Percentiles rank a stretch among this genome's conserved stretches.
Conservation (phyloP, 1,140 invertebrate species). For the Bombus confusus region DNA sequence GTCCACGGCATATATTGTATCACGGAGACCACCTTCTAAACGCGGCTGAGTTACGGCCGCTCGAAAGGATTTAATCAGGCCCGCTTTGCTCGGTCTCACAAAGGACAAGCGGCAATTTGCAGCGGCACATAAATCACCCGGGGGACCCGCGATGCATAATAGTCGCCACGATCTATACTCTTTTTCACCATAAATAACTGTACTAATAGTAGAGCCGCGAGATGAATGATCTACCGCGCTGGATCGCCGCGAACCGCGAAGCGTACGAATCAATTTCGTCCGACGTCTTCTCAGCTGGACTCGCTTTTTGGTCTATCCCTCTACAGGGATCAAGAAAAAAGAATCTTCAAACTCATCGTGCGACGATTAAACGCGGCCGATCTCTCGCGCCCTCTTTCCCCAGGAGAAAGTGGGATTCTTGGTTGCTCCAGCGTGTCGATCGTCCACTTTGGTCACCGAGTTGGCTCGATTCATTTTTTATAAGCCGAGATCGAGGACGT, state of each 20-base stretch:
- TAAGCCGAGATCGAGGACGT: not conserved
- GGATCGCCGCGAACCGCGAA: conserved; percentile 47
- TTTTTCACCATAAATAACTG: conserved; percentile 71
- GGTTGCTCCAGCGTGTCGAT: conserved; percentile 11
- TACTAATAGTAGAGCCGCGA: conserved; percentile 67
- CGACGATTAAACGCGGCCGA: conserved; percentile 62
- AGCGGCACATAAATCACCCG: conserved; percentile 64
- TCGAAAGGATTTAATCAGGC: conserved; percentile 66
- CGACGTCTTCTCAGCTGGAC: conserved; percentile 65
- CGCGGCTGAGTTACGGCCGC: conserved; percentile 55
- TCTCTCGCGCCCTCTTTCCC: conserved; percentile 9
- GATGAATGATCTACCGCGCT: conserved; percentile 59
- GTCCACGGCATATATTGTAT: not conserved
- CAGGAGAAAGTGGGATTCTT: not conserved
- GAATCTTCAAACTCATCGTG: conserved; percentile 57
- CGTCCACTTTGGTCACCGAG: not conserved
- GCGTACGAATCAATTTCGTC: conserved; percentile 70
- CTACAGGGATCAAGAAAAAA: not conserved
- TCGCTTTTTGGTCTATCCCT: conserved; percentile 1
- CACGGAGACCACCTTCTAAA: conserved; percentile 45
- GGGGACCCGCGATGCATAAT: conserved; percentile 65
- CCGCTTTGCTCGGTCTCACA: conserved; percentile 63
- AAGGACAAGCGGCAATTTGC: conserved; percentile 72
- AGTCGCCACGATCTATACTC: conserved; percentile 61
- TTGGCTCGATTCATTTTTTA: conserved; percentile 22